A percentile compares a stretch with the other conserved stretches of the same genome.
phyloP scores from a whole-genome alignment of 2,797 vertebrate genomes.

The Ctenochaetus hawaiiensis region DNA sequence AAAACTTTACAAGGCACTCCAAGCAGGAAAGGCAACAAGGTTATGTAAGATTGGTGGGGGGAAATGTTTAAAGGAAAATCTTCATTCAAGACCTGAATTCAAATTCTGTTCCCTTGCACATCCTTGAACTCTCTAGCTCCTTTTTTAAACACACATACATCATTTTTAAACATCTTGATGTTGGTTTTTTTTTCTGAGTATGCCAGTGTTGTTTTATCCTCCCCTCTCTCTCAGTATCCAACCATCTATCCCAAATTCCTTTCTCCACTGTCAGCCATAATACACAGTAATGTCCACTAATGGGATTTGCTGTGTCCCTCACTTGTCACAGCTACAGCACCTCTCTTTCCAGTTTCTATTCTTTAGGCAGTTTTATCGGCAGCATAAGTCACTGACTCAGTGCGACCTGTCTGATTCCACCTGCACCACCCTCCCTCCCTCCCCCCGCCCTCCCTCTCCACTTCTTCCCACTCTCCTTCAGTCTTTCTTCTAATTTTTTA shows the following conservation, averaged over 20 bases:
- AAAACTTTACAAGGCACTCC: slow-evolving; percentile 41
- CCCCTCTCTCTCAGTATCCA: slow-evolving; percentile 6
- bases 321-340: slow-evolving; percentile 57
- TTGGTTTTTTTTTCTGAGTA: not conserved
- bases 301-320: slow-evolving; percentile 48
- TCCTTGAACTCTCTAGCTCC: slow-evolving; percentile 1
- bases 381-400: slow-evolving; percentile 66
- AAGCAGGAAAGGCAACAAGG: slow-evolving; percentile 44
- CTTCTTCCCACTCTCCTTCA: slow-evolving; percentile 20
- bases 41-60: slow-evolving; percentile 38
- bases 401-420: slow-evolving; percentile 52
- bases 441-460: not conserved
- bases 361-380: slow-evolving; percentile 61
- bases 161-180: slow-evolving; percentile 18
- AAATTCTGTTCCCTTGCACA: not conserved
- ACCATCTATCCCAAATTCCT: slow-evolving; percentile 17
- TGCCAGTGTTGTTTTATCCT: not conserved
- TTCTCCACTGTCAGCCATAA: slow-evolving; percentile 48
- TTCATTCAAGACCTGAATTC: slow-evolving; percentile 33
- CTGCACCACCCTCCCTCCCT: slow-evolving; percentile 4
- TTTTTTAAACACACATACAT: slow-evolving; percentile 6
- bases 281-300: slow-evolving; percentile 62
- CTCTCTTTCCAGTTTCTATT: slow-evolving; percentile 49
- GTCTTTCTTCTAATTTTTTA: slow-evolving; percentile 37
- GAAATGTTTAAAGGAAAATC: slow-evolving; percentile 27